phyloP scores from a whole-genome alignment of 2,888 invertebrate species.

The Lasioglossum leucozonium region DNA sequence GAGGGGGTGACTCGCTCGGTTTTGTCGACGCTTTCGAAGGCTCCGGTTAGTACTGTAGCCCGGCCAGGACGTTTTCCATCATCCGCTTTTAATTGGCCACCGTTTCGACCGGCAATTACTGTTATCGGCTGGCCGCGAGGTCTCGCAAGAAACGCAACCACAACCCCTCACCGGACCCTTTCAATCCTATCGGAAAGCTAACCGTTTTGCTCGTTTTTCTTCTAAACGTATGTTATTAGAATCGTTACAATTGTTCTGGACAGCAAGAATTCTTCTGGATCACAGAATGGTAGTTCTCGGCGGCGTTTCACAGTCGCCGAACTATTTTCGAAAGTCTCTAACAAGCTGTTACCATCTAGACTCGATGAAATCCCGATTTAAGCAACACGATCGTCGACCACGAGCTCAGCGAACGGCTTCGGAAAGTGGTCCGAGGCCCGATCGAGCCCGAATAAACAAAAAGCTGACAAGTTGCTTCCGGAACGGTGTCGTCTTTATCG shows the following conservation, averaged over 20 bases:
- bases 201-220: too few species aligned
- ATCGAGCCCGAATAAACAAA: slow-evolving; percentile 39
- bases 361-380: not conserved
- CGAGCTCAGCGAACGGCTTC: not conserved
- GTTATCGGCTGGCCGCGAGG: not conserved
- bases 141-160: not conserved
- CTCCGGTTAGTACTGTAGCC: not conserved
- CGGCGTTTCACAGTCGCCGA: not conserved
- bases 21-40: not conserved
- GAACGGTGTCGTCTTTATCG: slow-evolving; percentile 58
- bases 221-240: too few species aligned
- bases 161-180: not conserved
- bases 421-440: not conserved
- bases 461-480: slow-evolving; percentile 60
- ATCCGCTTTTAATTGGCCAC: slow-evolving; percentile 6
- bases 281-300: too few species aligned
- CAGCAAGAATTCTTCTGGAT: too few species aligned
- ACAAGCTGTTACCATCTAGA: not conserved
- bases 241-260: too few species aligned
- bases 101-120: slow-evolving; percentile 11
- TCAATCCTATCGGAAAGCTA: too few species aligned
- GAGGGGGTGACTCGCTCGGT: slow-evolving; percentile 11
- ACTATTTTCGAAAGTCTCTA: not conserved
- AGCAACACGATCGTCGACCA: not conserved
- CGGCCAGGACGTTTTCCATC: slow-evolving; percentile 1